Base-by-base conservation (phyloP, 2,888 invertebrate genomes). In the Diachrysia chrysitis region DNA sequence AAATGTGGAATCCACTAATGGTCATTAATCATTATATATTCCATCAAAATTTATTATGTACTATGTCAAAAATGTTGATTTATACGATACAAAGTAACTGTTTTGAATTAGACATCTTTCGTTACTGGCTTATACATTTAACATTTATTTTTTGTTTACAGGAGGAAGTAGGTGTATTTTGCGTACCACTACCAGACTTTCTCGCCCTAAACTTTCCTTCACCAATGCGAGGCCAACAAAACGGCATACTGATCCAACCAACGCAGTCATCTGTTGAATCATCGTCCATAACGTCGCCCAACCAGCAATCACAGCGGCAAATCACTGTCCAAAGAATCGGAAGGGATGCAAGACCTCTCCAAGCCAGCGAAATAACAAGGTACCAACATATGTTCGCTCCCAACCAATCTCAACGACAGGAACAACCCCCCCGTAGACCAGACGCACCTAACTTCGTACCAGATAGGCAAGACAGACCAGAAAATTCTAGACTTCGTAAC, bases 271-370 rank as follows among this genome's bases (percentile, higher is more conserved):
- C 83, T 1, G 78, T 83, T 0, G 86, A 89, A 7, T 65, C 87
- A 2, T 67, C 85, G 1, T 78, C 87, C 0, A 83, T 86, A 12
- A 70, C 86, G n/a, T 69, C 86, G 7, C 78, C 85, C 0, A 81
- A 76, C 63, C 81, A 81, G 48, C 80, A 81, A 12, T 84, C 81
- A 51, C 91, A 88, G 66, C 87, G 95, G 1, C 96, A 96, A 71
- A 96, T 96, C 71, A 95, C 96, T 0, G 96, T 96, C 10, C 96
- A 96, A 71, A 88, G 96, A 66, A 93, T 96, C 23, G 96, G 96
- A 5, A 90, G 96, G 19, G 96, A 96, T 79, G 96, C 96, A 0
- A 83, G 96, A 55, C 96, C 96, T 2, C 80, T 96, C 7, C 88
- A 95, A 25, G 91, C 95, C 0, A 89, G 91, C 46, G 96, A 96